Percentiles rank a stretch among this genome's conserved stretches.
These are phyloP conservation scores for Agrenia bidenticulata DNA, from an alignment of 2,888 invertebrate species.

Conservation along the genomic window DNA sequence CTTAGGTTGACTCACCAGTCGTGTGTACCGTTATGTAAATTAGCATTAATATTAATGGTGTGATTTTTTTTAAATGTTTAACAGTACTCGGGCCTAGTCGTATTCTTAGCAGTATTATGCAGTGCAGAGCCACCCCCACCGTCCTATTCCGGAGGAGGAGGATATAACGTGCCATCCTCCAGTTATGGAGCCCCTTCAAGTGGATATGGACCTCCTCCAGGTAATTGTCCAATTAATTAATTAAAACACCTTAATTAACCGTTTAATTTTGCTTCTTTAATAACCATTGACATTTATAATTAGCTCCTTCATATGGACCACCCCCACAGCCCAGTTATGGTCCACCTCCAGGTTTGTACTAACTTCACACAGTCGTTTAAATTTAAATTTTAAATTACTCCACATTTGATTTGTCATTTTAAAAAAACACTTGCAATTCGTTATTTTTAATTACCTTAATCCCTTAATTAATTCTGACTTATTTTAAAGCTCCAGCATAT, in stretches of 20 bases:
- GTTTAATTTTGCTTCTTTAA: not conserved
- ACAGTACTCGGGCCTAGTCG: constrained; percentile 44
- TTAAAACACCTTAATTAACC: not conserved
- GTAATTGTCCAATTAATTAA: constrained; percentile 12
- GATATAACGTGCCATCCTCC: constrained; percentile 39
- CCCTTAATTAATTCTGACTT: not conserved
- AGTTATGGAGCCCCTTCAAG: constrained; percentile 37
- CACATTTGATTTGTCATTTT: too few relatives aligned
- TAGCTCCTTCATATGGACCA: constrained; percentile 13
- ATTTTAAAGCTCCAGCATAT: constrained; percentile 15
- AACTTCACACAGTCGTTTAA: too few relatives aligned
- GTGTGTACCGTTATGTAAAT: too few relatives aligned
- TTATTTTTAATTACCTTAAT: not conserved
- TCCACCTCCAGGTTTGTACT: too few relatives aligned
- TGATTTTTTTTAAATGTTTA: too few relatives aligned
- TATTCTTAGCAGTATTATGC: constrained; percentile 46
- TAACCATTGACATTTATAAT: too few relatives aligned
- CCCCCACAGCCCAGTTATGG: constrained; percentile 9
- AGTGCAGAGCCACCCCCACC: constrained; percentile 39
- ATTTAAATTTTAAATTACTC: too few relatives aligned
- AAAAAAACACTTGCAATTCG: not conserved
- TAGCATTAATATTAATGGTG: too few relatives aligned
- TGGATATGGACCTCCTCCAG: constrained; percentile 30
- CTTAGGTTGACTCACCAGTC: too few relatives aligned
- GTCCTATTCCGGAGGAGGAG: constrained; percentile 26